Base-by-base conservation (phyloP, 23 tunicate genomes). In the Diplosoma virens region DNA sequence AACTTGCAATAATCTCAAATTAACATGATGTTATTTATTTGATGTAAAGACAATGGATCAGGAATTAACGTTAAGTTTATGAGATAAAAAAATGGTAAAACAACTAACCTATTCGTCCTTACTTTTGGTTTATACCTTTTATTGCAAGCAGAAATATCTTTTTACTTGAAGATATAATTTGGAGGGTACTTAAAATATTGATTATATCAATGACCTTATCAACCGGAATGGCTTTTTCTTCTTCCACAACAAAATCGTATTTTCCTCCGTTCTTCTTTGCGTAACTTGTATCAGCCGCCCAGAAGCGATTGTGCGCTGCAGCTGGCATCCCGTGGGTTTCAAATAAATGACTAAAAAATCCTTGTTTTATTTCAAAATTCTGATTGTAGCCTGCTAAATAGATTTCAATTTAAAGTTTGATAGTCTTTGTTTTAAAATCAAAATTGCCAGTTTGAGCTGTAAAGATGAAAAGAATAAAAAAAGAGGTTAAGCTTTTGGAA, bases 261-360 rank as follows among this genome's bases (percentile, higher is more conserved):
- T 35, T 80, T 33, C 98, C 98, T 14, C 87, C 87, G 59, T 93
- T 93, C 33, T 93, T 56, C 59, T 75, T 81, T 0, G 98, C 98
- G 68, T 93, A 93, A 18, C 67, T 82, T 24, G 93, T 93, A 54
- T 85, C 83, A 18, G 98, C 56, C 27, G 93, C 71, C 98, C 98
- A 93, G 67, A 81, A 93, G 29, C 98, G 73, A 50, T 93, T 93
- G 80, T 93, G 98, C 25, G 98, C 98, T 14, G 71, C 86, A 20
- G 81, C 93, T 5, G 98, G 98, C 17, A 93, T 47, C 1, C 84
- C 84, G 34, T 68, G 79, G 55, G 31, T 29, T 52, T 93, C 79
- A 76, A 85, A 93, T 28, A 85, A 26, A 1, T 56, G 1, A 59
- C 95, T 88, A 77, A 11, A 64, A 81, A 25, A 76, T 22, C 48